A percentile compares a stretch with the other conserved stretches of the same genome.
phyloP scores from a whole-genome alignment of 2,797 vertebrate genomes.

The Gallinago solitaria region DNA sequence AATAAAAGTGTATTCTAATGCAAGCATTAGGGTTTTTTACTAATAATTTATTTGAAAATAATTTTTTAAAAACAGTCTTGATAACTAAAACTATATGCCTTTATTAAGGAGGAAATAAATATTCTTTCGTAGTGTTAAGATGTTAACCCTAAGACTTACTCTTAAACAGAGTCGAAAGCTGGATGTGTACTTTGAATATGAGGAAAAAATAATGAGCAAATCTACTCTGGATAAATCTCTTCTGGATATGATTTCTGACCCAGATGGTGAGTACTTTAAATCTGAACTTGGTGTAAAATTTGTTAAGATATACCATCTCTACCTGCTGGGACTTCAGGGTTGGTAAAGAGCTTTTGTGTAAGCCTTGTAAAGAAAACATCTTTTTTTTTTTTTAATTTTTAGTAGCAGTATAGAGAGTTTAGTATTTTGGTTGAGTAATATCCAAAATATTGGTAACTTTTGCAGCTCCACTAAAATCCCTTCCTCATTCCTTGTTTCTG shows the following conservation, averaged over 20 bases:
- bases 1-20: neutral
- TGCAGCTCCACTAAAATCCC: neutral
- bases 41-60: neutral
- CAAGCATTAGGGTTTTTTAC: neutral
- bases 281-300: constrained; percentile 9
- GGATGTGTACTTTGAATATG: constrained; percentile 97
- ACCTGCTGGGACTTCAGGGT: neutral
- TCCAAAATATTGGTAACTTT: neutral
- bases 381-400: neutral
- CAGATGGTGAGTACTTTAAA: constrained; percentile 86
- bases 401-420: neutral
- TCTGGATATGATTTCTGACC: constrained; percentile 96
- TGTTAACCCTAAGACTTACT: constrained; percentile 39
- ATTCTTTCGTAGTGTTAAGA: neutral
- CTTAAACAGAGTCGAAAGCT: constrained; percentile 89
- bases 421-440: neutral
- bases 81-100: neutral
- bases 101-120: neutral
- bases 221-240: constrained; percentile 95
- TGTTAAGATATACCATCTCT: neutral
- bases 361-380: neutral
- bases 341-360: neutral
- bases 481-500: neutral
- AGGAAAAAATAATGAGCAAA: constrained; percentile 99
- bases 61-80: neutral